Base-by-base conservation (phyloP, 1,140 invertebrate species). In the Archegozetes longisetosus region DNA sequence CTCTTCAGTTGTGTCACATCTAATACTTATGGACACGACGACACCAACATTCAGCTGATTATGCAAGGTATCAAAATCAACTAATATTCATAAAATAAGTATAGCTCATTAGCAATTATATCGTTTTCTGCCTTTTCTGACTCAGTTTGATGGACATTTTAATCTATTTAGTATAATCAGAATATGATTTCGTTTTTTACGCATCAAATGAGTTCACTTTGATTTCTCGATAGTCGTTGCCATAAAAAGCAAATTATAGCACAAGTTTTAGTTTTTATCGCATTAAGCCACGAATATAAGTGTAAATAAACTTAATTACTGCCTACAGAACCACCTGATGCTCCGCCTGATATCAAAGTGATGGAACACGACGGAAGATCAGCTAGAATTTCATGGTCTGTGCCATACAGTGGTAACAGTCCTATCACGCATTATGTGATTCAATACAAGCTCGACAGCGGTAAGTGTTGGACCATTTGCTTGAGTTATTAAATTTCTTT, bases 21-120 rank as follows among this genome's bases (percentile, higher is more conserved):
- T 4, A 77, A 77, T 58, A 57, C 64, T 2, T 68, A 72, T 56
- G 63, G 63, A 17, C 62, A 63, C 17, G 74, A 75, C 49, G 69
- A 72, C 53, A 72, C 75, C 9, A 69, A 68, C 2, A 71, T 74
- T 49, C 67, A 70, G 26, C 64, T 77, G 0, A 70, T 72, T 51
- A 72, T 77, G 4, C 71, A 74, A 74, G 75, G 75, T 76, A 60
- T 65, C 63, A 54, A n/a, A n/a, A n/a, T n/a, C n/a, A n/a, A n/a
- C n/a, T 46, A 32, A 28, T 27, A 32, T 32, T 52, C 23, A 23
- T 27, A 40, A 60, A 60, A 53, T 50, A 60, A 60, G 56, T 59
- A 29, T 20, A 14, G 25, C 17, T 48, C 29, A 50, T 59, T 58
- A 40, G 48, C 3, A 22, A 57, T 26, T 62, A 58, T 60, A 60